Conservation (phyloP, 53 echinoderm and acorn worm species). For the Glandiceps talaboti region DNA sequence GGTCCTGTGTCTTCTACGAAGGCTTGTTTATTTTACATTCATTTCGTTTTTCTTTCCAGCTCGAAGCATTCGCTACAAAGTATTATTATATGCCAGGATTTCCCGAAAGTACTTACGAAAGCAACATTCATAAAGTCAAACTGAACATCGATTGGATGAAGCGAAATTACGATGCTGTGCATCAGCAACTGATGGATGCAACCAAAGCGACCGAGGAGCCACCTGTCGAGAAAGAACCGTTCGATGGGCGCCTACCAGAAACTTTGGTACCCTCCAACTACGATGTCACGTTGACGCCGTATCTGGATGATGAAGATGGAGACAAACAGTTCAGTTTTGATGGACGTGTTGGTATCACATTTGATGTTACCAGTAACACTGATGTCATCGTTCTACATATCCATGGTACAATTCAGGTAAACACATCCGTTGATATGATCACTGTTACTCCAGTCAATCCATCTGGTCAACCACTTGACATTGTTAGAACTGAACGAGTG, state of each 20-base stretch:
- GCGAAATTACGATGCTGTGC: not conserved
- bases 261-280: conserved; percentile 58
- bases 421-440: not conserved
- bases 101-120: not conserved
- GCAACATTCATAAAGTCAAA: not conserved
- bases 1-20: too few species aligned
- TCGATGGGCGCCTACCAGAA: conserved; percentile 60
- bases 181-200: not conserved
- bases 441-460: not conserved
- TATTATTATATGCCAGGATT: not conserved
- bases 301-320: conserved; percentile 49
- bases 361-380: conserved; percentile 39
- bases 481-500: conserved; percentile 9
- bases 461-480: conserved; percentile 12
- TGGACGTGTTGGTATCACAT: conserved; percentile 62
- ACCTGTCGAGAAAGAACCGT: conserved; percentile 11
- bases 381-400: conserved; percentile 62
- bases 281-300: conserved; percentile 58
- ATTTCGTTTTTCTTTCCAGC: not conserved
- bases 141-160: not conserved
- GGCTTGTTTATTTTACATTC: too few species aligned
- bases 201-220: not conserved
- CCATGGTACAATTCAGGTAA: conserved; percentile 7
- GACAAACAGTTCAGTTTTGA: conserved; percentile 65
- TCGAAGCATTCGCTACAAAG: not conserved